Evolutionary conservation across 2,113 vertebrate genomes (phyloP), one percentile per base, ranked within the genome.

Genomic region (Microtus oregoni): DNA sequence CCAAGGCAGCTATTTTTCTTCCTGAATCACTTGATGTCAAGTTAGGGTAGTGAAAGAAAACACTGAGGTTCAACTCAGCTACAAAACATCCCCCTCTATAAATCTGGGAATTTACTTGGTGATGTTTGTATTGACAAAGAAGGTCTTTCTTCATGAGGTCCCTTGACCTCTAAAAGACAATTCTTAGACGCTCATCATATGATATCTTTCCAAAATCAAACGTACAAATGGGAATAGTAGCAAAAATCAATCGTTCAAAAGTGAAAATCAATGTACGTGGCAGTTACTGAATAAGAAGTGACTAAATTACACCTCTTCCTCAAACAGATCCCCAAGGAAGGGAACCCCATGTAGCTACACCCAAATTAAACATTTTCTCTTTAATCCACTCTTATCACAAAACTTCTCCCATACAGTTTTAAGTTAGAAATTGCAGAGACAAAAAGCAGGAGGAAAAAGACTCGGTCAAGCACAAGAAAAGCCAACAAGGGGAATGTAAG

Each of bases 231-330:
- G 96, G 78, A 92, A 93, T 58, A 75, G 93, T 95, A 97, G 96
- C 79, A 95, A 96, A 97, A 98, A 98, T 98, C 97, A 96, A 97
- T 97, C 78, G 88, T 91, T 86, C 86, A 47, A 30, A 97, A 97
- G 97, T 97, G 90, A 94, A 98, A 97, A 97, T 98, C 96, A 2
- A 97, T 97, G 95, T 30, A 17, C 63, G 4, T 76, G 93, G 91
- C 92, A 96, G 94, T 52, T 89, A 55, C 85, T 98, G 96, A 97
- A 97, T 50, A 86, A 86, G 89, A 87, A 96, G 67, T 96, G 91
- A 95, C 90, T 95, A 92, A 96, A 82, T 95, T 87, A 92, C 14
- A 79, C 81, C 90, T 38, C 5, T 50, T 63, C 47, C 73, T 75
- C 67, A 72, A 63, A 58, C 2, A 19, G 38, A 32, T 89, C 79